Evolutionary conservation across 1,140 invertebrate species (phyloP).

Genomic region (Meteorus sp.): DNA sequence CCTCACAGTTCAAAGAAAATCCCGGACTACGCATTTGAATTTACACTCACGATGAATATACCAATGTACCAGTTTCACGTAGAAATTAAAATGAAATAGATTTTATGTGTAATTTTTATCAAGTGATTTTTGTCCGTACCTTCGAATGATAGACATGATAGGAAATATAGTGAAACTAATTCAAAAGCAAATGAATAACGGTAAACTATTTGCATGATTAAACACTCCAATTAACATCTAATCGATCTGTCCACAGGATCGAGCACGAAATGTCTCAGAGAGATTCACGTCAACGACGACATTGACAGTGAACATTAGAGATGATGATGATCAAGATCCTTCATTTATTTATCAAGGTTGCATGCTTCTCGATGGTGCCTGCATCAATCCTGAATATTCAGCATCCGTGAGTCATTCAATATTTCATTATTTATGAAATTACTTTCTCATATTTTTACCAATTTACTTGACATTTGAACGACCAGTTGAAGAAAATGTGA

Average conservation of each 20-base stretch:
- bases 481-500: too few relatives aligned
- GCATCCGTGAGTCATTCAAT: constrained; percentile 61
- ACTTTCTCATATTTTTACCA: too few relatives aligned
- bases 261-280: constrained; percentile 73
- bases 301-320: constrained; percentile 80
- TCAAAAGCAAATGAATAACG: constrained; percentile 10
- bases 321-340: constrained; percentile 87
- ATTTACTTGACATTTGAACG: too few relatives aligned
- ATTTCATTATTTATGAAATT: not conserved
- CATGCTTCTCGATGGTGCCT: constrained; percentile 74
- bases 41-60: not conserved
- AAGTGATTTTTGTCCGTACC: too few relatives aligned
- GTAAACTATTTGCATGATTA: constrained; percentile 9
- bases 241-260: constrained; percentile 67
- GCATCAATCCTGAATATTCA: constrained; percentile 81
- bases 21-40: too few relatives aligned
- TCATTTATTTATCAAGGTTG: constrained; percentile 85
- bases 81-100: too few relatives aligned
- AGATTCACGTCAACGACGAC: constrained; percentile 81
- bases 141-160: too few relatives aligned
- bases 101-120: too few relatives aligned
- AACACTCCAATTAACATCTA: constrained; percentile 24
- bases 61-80: too few relatives aligned
- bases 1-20: not conserved
- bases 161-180: constrained; percentile 2